Percentiles rank a stretch among this genome's conserved stretches.
Conservation (phyloP, 2,888 invertebrate genomes). For the Leptarthrus brevirostris region DNA sequence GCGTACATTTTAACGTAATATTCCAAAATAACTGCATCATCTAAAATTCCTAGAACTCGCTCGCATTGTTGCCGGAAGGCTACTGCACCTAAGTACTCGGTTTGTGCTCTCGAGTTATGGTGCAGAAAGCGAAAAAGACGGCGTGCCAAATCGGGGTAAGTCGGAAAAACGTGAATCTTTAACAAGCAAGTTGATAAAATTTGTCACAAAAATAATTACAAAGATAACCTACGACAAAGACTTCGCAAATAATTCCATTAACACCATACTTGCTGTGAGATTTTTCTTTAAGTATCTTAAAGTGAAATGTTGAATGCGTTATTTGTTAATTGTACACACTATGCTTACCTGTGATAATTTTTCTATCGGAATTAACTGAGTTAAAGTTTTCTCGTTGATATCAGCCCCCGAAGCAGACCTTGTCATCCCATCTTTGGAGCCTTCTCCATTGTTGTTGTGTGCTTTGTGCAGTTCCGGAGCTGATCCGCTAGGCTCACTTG, state of each 20-base stretch:
- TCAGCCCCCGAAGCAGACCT: conserved; percentile 76
- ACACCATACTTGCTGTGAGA: conserved; percentile 77
- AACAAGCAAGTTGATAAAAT: conserved; percentile 55
- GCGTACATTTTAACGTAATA: conserved; percentile 77
- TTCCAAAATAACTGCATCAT: conserved; percentile 73
- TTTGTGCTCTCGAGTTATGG: conserved; percentile 71
- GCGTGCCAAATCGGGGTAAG: conserved; percentile 77
- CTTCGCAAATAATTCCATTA: conserved; percentile 76
- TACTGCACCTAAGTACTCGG: conserved; percentile 71
- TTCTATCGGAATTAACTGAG: conserved; percentile 78
- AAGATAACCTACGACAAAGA: conserved; percentile 62
- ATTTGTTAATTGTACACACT: too few relatives aligned
- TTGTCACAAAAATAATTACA: not conserved
- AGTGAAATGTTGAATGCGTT: too few relatives aligned
- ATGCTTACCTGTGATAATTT: conserved; percentile 80
- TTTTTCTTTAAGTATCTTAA: conserved; percentile 77
- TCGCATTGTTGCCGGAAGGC: conserved; percentile 82
- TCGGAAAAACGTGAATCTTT: conserved; percentile 82
- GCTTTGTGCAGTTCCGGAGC: not conserved
- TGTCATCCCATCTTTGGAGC: conserved; percentile 67
- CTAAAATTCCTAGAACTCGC: conserved; percentile 70
- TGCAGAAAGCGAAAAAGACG: conserved; percentile 77
- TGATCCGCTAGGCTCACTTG: not conserved
- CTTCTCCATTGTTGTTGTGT: not conserved
- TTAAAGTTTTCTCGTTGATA: conserved; percentile 73